Percentiles rank a stretch among this genome's conserved stretches.
These are phyloP conservation scores for Rallus crepitans DNA, from an alignment of 2,797 vertebrate species.

Conservation along the genomic window DNA sequence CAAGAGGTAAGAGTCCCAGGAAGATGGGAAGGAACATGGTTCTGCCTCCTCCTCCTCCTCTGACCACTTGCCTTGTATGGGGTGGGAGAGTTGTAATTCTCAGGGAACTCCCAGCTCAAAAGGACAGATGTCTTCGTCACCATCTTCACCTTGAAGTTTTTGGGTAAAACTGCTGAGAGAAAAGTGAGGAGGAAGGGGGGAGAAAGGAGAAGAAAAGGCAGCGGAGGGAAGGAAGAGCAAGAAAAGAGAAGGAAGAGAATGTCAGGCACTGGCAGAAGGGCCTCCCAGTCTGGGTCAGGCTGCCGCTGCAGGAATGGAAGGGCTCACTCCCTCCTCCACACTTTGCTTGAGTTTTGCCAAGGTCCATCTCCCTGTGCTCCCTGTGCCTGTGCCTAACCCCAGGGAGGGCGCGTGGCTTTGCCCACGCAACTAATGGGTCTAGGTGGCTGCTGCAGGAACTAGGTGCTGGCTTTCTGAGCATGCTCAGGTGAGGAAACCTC, in stretches of 20 bases:
- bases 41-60: not conserved
- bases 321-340: slow-evolving; percentile 36
- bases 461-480: slow-evolving; percentile 64
- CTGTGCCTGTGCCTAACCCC: slow-evolving; percentile 12
- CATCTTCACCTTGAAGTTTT: slow-evolving; percentile 98
- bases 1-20: not conserved
- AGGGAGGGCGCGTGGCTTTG: not conserved
- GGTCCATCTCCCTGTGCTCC: slow-evolving; percentile 8
- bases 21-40: not conserved
- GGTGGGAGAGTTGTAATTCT: slow-evolving; percentile 84
- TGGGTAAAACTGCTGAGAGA: slow-evolving; percentile 90
- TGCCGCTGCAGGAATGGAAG: not conserved
- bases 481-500: slow-evolving; percentile 63
- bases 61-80: slow-evolving; percentile 85
- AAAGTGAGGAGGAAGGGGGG: slow-evolving; percentile 60
- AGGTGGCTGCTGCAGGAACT: slow-evolving; percentile 71
- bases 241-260: slow-evolving; percentile 49
- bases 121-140: slow-evolving; percentile 93
- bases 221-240: slow-evolving; percentile 30
- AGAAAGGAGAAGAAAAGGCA: slow-evolving; percentile 54
- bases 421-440: not conserved
- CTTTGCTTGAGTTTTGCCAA: slow-evolving; percentile 46
- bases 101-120: slow-evolving; percentile 94
- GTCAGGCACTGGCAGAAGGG: not conserved
- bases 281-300: slow-evolving; percentile 36